These are phyloP conservation scores for Heterodera carotae DNA, from an alignment of 1,140 invertebrate species.

Conservation along the genomic window DNA sequence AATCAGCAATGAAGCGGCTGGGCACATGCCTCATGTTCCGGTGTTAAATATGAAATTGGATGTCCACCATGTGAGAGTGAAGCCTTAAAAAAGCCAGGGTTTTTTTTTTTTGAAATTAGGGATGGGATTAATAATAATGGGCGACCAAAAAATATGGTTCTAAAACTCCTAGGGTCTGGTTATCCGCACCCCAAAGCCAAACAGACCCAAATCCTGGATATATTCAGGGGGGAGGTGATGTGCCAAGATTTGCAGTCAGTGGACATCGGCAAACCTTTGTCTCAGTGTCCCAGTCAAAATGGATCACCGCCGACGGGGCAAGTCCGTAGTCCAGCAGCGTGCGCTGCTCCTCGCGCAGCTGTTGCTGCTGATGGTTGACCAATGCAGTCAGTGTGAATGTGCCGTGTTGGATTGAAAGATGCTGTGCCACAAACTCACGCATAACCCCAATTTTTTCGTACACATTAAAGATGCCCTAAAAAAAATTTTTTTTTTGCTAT, in stretches of 20 bases:
- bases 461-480: slow-evolving; percentile 50
- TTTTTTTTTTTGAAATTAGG: no score
- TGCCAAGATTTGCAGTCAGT: no score
- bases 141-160: background rate
- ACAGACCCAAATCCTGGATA: no score
- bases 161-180: slow-evolving; percentile 17
- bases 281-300: slow-evolving; percentile 48
- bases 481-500: background rate
- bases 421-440: slow-evolving; percentile 38
- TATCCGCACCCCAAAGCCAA: no score
- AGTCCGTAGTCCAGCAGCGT: slow-evolving; percentile 42
- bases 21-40: background rate
- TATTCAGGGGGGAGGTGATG: no score
- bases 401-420: slow-evolving; percentile 27
- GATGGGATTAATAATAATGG: background rate
- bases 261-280: slow-evolving; percentile 38
- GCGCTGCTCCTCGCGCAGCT: slow-evolving; percentile 15
- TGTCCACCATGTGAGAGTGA: background rate
- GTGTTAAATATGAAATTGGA: slow-evolving; percentile 11
- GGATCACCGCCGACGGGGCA: slow-evolving; percentile 41
- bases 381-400: slow-evolving; percentile 26
- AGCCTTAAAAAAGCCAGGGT: background rate
- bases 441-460: slow-evolving; percentile 37
- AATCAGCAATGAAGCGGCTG: slow-evolving; percentile 7
- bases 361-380: slow-evolving; percentile 17